A percentile compares a stretch with the other conserved stretches of the same genome.
Conservation (phyloP, 2,797 vertebrate genomes). For the Epinephelus awoara region DNA sequence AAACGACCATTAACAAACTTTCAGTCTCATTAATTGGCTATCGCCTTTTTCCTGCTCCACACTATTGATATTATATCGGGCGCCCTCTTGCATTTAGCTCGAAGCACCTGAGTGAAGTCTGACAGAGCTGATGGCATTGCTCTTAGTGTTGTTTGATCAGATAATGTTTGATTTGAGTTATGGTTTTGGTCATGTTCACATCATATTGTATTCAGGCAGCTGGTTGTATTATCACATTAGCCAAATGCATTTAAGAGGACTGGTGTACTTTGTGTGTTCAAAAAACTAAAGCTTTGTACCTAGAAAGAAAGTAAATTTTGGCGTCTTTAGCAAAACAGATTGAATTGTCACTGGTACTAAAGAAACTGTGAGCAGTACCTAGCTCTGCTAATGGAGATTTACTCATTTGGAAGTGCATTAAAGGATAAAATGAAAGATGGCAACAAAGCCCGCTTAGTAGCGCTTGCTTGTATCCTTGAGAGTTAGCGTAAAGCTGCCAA, state of each 20-base stretch:
- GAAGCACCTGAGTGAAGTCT: too few relatives aligned
- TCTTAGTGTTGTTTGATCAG: background rate
- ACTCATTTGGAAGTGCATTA: background rate
- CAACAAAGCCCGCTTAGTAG: background rate
- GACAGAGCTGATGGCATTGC: too few relatives aligned
- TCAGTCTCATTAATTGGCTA: too few relatives aligned
- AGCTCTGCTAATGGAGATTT: background rate
- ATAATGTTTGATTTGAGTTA: background rate
- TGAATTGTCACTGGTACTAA: background rate
- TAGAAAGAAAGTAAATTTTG: background rate
- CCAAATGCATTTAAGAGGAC: background rate
- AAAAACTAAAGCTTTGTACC: background rate
- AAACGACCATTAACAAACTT: too few relatives aligned
- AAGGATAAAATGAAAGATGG: background rate
- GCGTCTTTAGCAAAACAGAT: background rate
- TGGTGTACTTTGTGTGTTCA: background rate
- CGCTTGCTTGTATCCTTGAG: background rate
- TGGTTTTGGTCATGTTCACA: background rate
- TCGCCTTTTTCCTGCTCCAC: too few relatives aligned
- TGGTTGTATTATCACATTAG: background rate
- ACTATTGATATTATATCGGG: too few relatives aligned
- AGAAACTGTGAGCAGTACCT: background rate
- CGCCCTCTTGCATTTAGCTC: too few relatives aligned
- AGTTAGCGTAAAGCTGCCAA: background rate
- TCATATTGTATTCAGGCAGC: background rate